These are phyloP conservation scores for Bergia sp. DNA, from an alignment of 92 coral and sea anemone species.

Conservation along the genomic window DNA sequence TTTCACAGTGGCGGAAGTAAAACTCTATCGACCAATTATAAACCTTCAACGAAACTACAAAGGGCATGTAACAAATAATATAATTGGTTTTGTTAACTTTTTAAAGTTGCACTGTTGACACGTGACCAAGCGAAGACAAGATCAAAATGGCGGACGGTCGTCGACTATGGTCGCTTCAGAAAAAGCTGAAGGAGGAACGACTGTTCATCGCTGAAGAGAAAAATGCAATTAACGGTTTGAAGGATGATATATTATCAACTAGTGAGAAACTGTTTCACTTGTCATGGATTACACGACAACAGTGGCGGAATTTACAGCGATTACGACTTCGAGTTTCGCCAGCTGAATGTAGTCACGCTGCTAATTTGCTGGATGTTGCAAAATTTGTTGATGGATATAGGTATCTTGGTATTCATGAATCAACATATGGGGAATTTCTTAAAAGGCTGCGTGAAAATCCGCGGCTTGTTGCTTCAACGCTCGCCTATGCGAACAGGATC, in stretches of 20 bases:
- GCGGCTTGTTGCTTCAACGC: slow-evolving; percentile 75
- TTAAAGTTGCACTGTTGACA: neutral
- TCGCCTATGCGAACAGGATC: slow-evolving; percentile 83
- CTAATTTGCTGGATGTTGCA: slow-evolving; percentile 79
- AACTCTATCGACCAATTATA: neutral
- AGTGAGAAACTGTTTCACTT: slow-evolving; percentile 88
- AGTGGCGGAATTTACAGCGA: slow-evolving; percentile 86
- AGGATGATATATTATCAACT: slow-evolving; percentile 77
- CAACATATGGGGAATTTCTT: slow-evolving; percentile 93
- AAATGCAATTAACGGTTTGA: slow-evolving; percentile 68
- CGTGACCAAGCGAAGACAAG: slow-evolving; percentile 13
- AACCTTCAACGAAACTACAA: neutral
- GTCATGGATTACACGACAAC: slow-evolving; percentile 94
- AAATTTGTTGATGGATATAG: slow-evolving; percentile 87
- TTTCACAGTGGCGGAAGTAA: no score
- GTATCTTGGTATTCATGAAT: slow-evolving; percentile 82
- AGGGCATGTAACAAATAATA: neutral
- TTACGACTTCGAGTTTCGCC: slow-evolving; percentile 77
- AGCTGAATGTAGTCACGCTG: slow-evolving; percentile 87
- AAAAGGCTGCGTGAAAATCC: slow-evolving; percentile 85
- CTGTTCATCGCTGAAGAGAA: slow-evolving; percentile 87
- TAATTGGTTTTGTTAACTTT: slow-evolving; percentile 32
- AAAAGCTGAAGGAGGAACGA: slow-evolving; percentile 85
- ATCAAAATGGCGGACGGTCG: slow-evolving; percentile 81
- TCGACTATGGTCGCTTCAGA: slow-evolving; percentile 84